phyloP scores from a whole-genome alignment of 2,113 vertebrate species.

The Podarcis cretensis region DNA sequence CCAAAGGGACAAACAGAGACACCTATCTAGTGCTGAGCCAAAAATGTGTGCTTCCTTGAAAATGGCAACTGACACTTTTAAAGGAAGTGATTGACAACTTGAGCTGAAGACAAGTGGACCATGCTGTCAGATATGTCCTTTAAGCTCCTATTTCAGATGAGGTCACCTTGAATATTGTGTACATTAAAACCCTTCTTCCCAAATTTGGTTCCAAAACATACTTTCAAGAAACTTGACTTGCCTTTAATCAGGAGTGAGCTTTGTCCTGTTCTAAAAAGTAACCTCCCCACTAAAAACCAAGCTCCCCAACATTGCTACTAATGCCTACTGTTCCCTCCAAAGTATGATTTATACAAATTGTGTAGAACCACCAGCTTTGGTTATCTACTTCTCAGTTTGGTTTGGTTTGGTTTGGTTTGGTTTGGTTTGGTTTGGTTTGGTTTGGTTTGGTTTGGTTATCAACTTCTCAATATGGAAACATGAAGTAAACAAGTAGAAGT shows the following conservation, averaged over 20 bases:
- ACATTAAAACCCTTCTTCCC: not conserved
- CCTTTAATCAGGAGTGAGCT: not conserved
- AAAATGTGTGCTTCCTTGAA: not conserved
- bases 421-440: not conserved
- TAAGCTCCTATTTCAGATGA: not conserved
- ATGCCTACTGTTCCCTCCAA: not conserved
- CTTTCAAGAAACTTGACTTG: not conserved
- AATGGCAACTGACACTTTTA: no score
- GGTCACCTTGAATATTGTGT: not conserved
- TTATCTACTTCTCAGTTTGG: not conserved
- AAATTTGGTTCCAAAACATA: not conserved
- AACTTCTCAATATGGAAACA: not conserved
- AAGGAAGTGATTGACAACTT: no score
- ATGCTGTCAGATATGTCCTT: not conserved
- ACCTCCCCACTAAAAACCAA: not conserved
- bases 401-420: not conserved
- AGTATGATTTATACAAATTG: not conserved
- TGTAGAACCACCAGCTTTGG: not conserved
- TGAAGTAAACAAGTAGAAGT: not conserved
- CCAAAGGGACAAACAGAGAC: no score
- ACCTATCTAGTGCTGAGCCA: no score
- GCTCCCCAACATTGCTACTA: not conserved
- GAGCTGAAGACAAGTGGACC: not conserved
- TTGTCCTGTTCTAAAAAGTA: not conserved
- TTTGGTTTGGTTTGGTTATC: not conserved